Evolutionary conservation across 2,888 invertebrate genomes (phyloP), one percentile per base, ranked within the genome.

Genomic region (Leptinotarsa rubiginosa): DNA sequence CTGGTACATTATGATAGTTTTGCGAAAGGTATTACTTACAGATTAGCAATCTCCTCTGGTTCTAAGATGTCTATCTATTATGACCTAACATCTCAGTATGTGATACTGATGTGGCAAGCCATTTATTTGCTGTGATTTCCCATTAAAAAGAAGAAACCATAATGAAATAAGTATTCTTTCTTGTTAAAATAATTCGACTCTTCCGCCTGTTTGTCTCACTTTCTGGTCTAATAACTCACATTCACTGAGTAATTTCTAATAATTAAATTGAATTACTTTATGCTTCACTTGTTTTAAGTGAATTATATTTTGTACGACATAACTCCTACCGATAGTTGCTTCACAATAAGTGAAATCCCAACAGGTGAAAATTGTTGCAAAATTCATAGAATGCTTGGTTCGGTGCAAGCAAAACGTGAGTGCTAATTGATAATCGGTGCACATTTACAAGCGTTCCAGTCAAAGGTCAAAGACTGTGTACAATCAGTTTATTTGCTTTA

Each of bases 221-320:
- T 82, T 81, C 81, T 79, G 81, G 80, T 81, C 79, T 79, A 81
- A 80, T 81, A 79, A 81, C 75, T 78, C 77, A 81, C 79, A 78
- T 79, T 80, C 79, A 80, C 78, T 75, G 69, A 73, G 75, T 78
- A 81, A 80, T 81, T 80, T 81, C 80, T 79, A 77, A 77, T 78
- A 82, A 82, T 82, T 82, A 82, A 80, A 79, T 79, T 74, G 77
- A 81, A 82, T 79, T 81, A 76, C 77, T 81, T 81, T 76, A 81
- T 82, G 82, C 80, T 81, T 81, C 81, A 82, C 78, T 81, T 81
- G 75, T 72, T 80, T 74, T 74, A 75, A 78, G 76, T 79, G 75
- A 75, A 79, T 77, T 77, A 75, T 76, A 77, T 78, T 80, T 69
- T 75, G 77, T 77, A 78, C 77, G 79, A 79, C 79, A 79, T 78